A percentile compares a stretch with the other conserved stretches of the same genome.
These are phyloP conservation scores for Troglohyphantes excavatus DNA, from an alignment of 2,888 invertebrate genomes.

Conservation along the genomic window DNA sequence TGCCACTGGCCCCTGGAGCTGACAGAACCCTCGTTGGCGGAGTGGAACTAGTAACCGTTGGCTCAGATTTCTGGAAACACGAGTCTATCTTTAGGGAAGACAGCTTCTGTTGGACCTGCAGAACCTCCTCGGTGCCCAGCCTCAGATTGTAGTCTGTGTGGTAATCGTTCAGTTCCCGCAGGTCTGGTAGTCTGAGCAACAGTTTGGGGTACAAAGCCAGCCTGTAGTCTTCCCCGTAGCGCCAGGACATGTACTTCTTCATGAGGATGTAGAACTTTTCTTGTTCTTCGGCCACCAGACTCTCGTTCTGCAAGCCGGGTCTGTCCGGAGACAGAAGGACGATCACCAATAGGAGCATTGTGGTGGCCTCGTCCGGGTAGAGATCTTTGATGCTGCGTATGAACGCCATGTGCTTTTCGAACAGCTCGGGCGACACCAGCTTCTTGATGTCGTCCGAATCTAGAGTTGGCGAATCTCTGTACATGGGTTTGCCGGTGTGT, in stretches of 20 bases:
- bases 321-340: conserved; percentile 83
- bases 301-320: conserved; percentile 81
- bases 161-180: conserved; percentile 82
- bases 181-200: conserved; percentile 83
- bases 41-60: background rate
- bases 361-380: conserved; percentile 82
- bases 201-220: conserved; percentile 82
- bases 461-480: conserved; percentile 81
- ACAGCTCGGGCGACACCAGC: conserved; percentile 82
- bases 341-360: conserved; percentile 83
- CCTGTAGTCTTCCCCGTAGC: conserved; percentile 81
- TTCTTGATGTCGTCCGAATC: conserved; percentile 81
- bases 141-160: conserved; percentile 81
- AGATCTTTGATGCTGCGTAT: conserved; percentile 82
- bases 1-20: conserved; percentile 11
- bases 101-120: conserved; percentile 81
- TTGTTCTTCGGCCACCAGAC: conserved; percentile 82
- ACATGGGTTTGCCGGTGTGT: conserved; percentile 77
- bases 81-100: conserved; percentile 80
- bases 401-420: conserved; percentile 83
- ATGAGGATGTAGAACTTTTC: conserved; percentile 81
- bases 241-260: conserved; percentile 82
- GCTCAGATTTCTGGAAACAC: conserved; percentile 48
- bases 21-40: background rate
- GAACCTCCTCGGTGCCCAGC: conserved; percentile 81